Evolutionary conservation across 2,797 vertebrate genomes (phyloP).

Genomic region (Coluber constrictor): DNA sequence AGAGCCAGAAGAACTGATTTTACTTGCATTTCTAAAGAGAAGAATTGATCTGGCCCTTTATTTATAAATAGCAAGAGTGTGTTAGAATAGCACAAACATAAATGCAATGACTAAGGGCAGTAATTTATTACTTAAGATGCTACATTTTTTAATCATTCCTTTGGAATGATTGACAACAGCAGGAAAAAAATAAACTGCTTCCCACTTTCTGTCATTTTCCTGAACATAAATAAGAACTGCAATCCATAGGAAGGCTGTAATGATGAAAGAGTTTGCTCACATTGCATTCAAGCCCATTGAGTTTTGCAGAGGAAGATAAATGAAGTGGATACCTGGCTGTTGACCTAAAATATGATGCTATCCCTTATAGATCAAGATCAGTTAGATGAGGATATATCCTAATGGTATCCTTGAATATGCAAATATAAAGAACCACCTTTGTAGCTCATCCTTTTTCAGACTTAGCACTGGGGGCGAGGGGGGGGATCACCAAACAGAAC

Average conservation of each 20-base stretch:
- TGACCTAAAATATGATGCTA: background rate
- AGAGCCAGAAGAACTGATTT: constrained; percentile 28
- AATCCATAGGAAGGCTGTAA: background rate
- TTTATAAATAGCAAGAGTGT: constrained; percentile 20
- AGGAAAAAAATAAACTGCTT: background rate
- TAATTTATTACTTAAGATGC: constrained; percentile 19
- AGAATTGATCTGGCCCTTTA: constrained; percentile 44
- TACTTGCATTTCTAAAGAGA: constrained; percentile 34
- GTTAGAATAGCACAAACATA: constrained; percentile 33
- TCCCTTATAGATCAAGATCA: background rate
- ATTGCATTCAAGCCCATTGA: background rate
- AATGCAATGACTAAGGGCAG: background rate
- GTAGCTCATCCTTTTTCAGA: background rate
- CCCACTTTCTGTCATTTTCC: background rate
- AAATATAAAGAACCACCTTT: background rate
- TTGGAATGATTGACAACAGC: constrained; percentile 45
- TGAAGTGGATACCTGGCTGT: background rate
- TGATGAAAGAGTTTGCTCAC: background rate
- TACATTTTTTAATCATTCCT: constrained; percentile 47
- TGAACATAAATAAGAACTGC: background rate
- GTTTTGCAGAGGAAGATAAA: background rate
- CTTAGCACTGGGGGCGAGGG: background rate
- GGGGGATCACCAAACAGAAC: background rate
- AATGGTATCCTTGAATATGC: background rate
- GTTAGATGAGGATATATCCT: background rate